A percentile compares a stretch with the other conserved stretches of the same genome.
Conservation (phyloP, 2,113 vertebrate species). For the Dryoscopus gambensis region DNA sequence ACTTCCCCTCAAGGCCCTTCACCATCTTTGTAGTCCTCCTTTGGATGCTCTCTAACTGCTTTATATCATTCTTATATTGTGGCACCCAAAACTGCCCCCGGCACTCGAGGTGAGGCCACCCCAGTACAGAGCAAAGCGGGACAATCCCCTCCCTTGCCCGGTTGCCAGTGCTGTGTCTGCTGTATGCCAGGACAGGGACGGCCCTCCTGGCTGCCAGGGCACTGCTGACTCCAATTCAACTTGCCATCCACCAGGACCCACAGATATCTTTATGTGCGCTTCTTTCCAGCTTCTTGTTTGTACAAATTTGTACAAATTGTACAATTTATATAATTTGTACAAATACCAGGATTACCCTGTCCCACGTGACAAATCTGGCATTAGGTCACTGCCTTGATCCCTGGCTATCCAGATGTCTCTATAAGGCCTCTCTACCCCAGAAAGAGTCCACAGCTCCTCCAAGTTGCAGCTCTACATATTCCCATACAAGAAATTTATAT, state of each 20-base stretch:
- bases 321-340: not conserved
- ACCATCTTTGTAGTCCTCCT: not conserved
- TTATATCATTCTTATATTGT: too few relatives aligned
- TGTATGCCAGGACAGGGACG: rapidly evolving
- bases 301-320: not conserved
- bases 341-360: not conserved
- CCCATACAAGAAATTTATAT: not conserved
- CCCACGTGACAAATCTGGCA: not conserved
- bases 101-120: rapidly evolving
- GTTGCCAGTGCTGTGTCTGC: not conserved
- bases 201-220: not conserved
- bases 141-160: rapidly evolving
- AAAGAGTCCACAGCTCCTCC: not conserved
- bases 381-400: not conserved
- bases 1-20: not conserved
- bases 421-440: not conserved
- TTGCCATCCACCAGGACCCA: not conserved
- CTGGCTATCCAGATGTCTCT: not conserved
- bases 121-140: rapidly evolving
- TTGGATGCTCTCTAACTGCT: not conserved
- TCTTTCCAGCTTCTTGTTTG: not conserved
- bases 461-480: not conserved
- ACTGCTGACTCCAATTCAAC: not conserved
- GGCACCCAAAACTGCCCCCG: rapidly evolving
- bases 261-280: rapidly evolving